Percentiles rank a stretch among this genome's conserved stretches.
These are phyloP conservation scores for Kryptolebias marmoratus DNA, from an alignment of 2,113 vertebrate species.

Conservation along the genomic window DNA sequence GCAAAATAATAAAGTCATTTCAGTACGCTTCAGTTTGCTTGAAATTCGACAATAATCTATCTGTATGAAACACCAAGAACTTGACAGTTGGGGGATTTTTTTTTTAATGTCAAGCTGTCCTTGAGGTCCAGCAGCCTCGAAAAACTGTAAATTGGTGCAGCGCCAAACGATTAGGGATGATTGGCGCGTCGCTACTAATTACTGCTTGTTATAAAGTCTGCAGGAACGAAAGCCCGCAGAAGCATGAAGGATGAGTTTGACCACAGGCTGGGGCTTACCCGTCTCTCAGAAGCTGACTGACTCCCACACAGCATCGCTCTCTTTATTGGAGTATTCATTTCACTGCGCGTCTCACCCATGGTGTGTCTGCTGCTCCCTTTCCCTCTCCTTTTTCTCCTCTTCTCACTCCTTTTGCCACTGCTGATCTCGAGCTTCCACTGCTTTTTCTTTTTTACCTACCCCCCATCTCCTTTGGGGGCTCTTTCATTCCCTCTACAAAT, in stretches of 20 bases:
- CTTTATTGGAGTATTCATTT: slow-evolving; percentile 35
- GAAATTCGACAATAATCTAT: not conserved
- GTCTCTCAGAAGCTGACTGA: slow-evolving; percentile 15
- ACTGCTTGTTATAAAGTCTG: slow-evolving; percentile 18
- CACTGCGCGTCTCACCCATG: slow-evolving; percentile 52
- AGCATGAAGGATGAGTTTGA: slow-evolving; percentile 22
- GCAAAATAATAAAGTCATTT: not conserved
- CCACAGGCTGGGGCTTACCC: not conserved
- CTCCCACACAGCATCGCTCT: slow-evolving; percentile 30
- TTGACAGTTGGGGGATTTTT: not conserved
- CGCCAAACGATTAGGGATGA: not conserved
- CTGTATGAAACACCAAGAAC: not conserved
- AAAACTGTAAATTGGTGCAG: not conserved
- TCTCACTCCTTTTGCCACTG: slow-evolving; percentile 30
- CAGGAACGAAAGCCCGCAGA: slow-evolving; percentile 14
- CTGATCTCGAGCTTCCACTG: slow-evolving; percentile 31
- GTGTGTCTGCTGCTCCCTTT: slow-evolving; percentile 32
- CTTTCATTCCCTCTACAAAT: slow-evolving; percentile 5
- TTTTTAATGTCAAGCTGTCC: not conserved
- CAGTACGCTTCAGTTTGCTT: not conserved
- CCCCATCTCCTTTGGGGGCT: not conserved
- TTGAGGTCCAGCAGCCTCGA: not conserved
- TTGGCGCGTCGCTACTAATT: slow-evolving; percentile 16
- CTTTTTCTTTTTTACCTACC: slow-evolving; percentile 28
- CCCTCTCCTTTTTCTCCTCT: slow-evolving; percentile 15